These are phyloP conservation scores for Gadus macrocephalus DNA, from an alignment of 2,113 vertebrate species.

Conservation along the genomic window DNA sequence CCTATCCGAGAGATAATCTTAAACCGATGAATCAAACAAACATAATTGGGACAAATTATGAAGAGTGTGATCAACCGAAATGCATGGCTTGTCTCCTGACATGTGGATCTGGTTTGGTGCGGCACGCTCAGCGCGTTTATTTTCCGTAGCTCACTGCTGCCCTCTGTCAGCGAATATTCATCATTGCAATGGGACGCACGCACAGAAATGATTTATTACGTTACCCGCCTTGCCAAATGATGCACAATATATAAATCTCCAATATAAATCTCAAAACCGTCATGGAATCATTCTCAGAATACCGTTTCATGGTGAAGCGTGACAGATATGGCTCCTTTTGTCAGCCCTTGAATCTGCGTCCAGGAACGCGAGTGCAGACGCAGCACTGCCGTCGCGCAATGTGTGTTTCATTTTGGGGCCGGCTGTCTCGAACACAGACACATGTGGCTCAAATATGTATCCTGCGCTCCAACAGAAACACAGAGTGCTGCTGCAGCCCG, in stretches of 20 bases:
- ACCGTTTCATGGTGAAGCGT: constrained; percentile 24
- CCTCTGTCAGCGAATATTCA: constrained; percentile 54
- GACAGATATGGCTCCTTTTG: constrained; percentile 45
- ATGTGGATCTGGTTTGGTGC: constrained; percentile 33
- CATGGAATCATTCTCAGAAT: constrained; percentile 55
- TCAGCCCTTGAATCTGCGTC: constrained; percentile 54
- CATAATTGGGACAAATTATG: constrained; percentile 59
- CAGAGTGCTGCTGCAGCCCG: constrained; percentile 56
- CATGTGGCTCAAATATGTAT: constrained; percentile 76
- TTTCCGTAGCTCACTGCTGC: constrained; percentile 61
- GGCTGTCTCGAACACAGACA: constrained; percentile 65
- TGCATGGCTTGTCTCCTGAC: constrained; percentile 50
- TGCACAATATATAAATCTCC: constrained; percentile 38
- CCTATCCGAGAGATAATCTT: constrained; percentile 31
- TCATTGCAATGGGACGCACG: constrained; percentile 52
- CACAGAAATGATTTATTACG: constrained; percentile 31
- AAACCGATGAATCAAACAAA: constrained; percentile 51
- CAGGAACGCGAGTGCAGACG: constrained; percentile 69
- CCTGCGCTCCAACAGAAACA: constrained; percentile 69
- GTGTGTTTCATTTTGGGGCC: constrained; percentile 72
- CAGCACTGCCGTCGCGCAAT: constrained; percentile 64
- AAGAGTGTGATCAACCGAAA: constrained; percentile 55
- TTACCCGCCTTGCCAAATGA: constrained; percentile 12
- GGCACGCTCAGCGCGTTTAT: constrained; percentile 13
- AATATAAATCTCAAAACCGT: constrained; percentile 34